phyloP scores from a whole-genome alignment of 2,888 invertebrate genomes.

The Plemyria rubiginata region DNA sequence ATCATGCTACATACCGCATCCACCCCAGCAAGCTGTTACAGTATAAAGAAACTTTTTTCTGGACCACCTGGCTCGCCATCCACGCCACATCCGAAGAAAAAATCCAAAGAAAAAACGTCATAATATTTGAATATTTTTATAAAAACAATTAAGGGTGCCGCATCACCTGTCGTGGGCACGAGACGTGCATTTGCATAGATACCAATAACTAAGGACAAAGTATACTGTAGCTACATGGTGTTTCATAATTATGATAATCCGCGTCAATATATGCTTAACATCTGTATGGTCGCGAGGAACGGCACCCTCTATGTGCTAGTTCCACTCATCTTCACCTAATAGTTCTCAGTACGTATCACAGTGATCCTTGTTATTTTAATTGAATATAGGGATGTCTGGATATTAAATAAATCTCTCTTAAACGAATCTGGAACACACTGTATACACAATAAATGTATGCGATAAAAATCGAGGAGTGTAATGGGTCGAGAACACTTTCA shows the following conservation, averaged over 20 bases:
- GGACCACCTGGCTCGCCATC: conserved; percentile 80
- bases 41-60: conserved; percentile 66
- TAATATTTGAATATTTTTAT: conserved; percentile 84
- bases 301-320: too few species aligned
- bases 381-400: too few species aligned
- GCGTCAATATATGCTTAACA: too few species aligned
- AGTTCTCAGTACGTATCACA: too few species aligned
- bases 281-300: too few species aligned
- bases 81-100: conserved; percentile 72
- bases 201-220: conserved; percentile 61
- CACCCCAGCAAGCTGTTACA: conserved; percentile 71
- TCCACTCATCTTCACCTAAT: too few species aligned
- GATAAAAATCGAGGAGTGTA: conserved; percentile 33
- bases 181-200: conserved; percentile 82
- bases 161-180: conserved; percentile 83
- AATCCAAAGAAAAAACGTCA: conserved; percentile 76
- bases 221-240: conserved; percentile 33
- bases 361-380: background rate
- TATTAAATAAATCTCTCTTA: too few species aligned
- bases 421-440: background rate
- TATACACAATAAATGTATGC: conserved; percentile 26
- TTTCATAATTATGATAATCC: background rate
- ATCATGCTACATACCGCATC: conserved; percentile 23
- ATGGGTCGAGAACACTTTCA: conserved; percentile 14
- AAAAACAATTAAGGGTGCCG: conserved; percentile 84